Base-by-base conservation (phyloP, 23 tunicate genomes). In the Trididemnum miniatum region DNA sequence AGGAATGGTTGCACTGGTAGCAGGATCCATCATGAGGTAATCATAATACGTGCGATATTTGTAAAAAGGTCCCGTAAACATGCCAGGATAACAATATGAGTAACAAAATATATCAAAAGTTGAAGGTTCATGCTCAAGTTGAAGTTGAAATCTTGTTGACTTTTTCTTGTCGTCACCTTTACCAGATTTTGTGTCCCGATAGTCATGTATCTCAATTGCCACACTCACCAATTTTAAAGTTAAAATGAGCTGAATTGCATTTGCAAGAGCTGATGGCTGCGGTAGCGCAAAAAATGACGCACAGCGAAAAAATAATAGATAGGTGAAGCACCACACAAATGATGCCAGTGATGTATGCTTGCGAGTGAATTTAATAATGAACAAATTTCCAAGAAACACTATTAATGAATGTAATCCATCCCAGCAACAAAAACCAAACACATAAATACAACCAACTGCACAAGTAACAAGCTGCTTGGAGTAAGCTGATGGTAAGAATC, bases 31-130 rank as follows among this genome's bases (percentile, higher is more conserved):
- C 36, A 65, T 71, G 29, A 91, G 26, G 52, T 67, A 91, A 71
- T 91, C 97, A 34, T 82, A 65, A 59, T 91, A 91, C 57, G 97
- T 91, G 0, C 91, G 84, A 34, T 74, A 86, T 77, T 82, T 82
- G 36, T 73, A 91, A 60, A 91, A 82, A 9, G 97, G 97, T 4
- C 97, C 97, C 29, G 97, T 92, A 71, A 92, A 92, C 1, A 92
- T 31, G 22, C 97, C 97, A 34, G 91, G 63, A 39, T 92, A 92
- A 60, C 97, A 92, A 80, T 92, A 92, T 5, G 97, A 38, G 62
- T 82, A 92, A 34, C 89, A 84, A 27, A 83, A 49, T 0, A 91
- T 82, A 9, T 91, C 91, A 76, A 81, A 82, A 27, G 59, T 31
- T 7, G 83, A 36, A 35, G 97, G 97, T 54, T 86, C 97, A 40